Percentiles rank a stretch among this genome's conserved stretches.
These are phyloP conservation scores for Laspeyria flexula DNA, from an alignment of 2,888 invertebrate genomes.

Conservation along the genomic window DNA sequence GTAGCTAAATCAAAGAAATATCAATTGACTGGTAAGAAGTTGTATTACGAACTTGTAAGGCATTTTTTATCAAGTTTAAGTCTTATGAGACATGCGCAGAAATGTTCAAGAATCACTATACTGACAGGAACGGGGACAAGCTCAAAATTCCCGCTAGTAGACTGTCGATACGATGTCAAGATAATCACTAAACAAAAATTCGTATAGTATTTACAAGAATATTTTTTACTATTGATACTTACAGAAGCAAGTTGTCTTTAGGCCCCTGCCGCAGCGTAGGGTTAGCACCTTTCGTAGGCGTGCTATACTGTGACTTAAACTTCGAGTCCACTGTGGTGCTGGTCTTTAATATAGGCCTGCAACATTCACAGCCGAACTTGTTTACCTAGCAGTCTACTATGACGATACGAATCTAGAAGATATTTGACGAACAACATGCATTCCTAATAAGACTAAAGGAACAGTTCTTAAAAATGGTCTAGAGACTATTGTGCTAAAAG, in stretches of 20 bases:
- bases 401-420: conserved; percentile 1
- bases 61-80: no score
- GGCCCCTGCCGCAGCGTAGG: conserved; percentile 91
- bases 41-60: no score
- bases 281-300: conserved; percentile 89
- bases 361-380: conserved; percentile 37
- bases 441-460: conserved; percentile 14
- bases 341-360: conserved; percentile 75
- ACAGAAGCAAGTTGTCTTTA: conserved; percentile 92
- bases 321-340: conserved; percentile 78
- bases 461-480: neutral
- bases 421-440: conserved; percentile 26
- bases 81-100: no score
- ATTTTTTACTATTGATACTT: no score
- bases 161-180: no score
- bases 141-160: no score
- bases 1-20: no score
- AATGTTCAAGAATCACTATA: no score
- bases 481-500: conserved; percentile 34
- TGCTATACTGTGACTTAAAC: conserved; percentile 87
- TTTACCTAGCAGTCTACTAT: neutral
- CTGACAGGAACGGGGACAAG: no score
- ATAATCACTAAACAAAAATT: no score
- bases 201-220: no score
- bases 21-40: no score